Evolutionary conservation across 1,140 invertebrate species (phyloP).

Genomic region (Pentalonia nigronervosa): DNA sequence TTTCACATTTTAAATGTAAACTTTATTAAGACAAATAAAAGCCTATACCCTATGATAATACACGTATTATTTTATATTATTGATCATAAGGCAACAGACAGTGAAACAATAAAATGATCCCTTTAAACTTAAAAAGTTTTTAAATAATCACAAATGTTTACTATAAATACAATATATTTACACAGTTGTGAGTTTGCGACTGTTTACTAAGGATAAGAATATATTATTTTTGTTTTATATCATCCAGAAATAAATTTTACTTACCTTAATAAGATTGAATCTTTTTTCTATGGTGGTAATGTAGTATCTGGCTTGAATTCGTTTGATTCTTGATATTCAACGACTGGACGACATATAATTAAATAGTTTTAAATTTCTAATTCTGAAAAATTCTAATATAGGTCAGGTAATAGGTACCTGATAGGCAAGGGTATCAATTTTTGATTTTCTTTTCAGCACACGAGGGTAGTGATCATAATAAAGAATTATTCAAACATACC

Average conservation of each 20-base stretch:
- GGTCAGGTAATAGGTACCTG: too few species aligned
- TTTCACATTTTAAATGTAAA: too few species aligned
- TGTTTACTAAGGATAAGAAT: neutral
- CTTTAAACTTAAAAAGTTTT: neutral
- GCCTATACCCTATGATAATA: neutral
- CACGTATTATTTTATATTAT: neutral
- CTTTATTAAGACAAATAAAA: too few species aligned
- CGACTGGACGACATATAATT: neutral
- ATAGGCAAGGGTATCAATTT: neutral
- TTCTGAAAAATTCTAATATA: neutral
- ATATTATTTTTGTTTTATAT: neutral
- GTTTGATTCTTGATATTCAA: neutral
- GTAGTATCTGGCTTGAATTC: neutral
- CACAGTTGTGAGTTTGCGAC: neutral
- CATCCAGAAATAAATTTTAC: neutral
- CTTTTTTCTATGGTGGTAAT: neutral
- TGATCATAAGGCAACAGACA: neutral
- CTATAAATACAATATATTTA: neutral
- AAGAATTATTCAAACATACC: too few species aligned
- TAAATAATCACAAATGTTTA: neutral
- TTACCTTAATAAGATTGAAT: neutral
- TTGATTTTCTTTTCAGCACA: too few species aligned
- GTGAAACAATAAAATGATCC: neutral
- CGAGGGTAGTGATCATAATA: too few species aligned
- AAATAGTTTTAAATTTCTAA: neutral